Evolutionary conservation across 2,797 vertebrate species (phyloP).

Genomic region (Xerus rutilus): DNA sequence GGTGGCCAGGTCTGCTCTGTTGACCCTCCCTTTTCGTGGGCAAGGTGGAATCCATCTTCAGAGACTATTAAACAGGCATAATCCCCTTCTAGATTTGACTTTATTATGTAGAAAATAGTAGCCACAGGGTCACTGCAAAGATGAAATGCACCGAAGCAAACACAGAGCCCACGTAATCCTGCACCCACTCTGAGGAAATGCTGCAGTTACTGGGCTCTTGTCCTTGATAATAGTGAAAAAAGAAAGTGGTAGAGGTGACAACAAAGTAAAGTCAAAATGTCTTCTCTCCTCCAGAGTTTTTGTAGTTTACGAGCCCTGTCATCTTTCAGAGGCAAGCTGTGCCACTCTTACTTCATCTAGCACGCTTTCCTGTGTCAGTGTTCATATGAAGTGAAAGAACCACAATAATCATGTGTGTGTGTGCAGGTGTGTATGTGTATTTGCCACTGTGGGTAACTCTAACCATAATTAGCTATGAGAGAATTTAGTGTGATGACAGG

Average conservation of each 20-base stretch:
- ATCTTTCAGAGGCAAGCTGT: not conserved
- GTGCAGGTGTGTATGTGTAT: not conserved
- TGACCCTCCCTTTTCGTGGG: not conserved
- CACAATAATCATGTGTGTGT: not conserved
- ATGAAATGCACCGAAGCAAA: not conserved
- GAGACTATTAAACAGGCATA: not conserved
- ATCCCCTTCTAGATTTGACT: not conserved
- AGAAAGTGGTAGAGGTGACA: not conserved
- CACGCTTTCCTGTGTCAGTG: not conserved
- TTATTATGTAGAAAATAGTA: not conserved
- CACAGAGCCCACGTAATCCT: no score
- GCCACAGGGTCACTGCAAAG: not conserved
- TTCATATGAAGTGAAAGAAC: not conserved
- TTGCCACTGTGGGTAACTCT: not conserved
- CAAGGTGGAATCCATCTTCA: not conserved
- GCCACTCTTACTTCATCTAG: not conserved
- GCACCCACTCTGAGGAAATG: not conserved
- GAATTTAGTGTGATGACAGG: not conserved
- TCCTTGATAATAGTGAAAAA: not conserved
- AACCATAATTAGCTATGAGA: not conserved
- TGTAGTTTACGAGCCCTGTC: not conserved
- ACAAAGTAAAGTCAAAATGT: not conserved
- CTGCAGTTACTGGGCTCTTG: rapidly evolving
- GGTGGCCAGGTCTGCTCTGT: rapidly evolving
- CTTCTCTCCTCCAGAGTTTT: not conserved